Evolutionary conservation across 2,888 invertebrate species (phyloP).

Genomic region (Lasioglossum leucozonium): DNA sequence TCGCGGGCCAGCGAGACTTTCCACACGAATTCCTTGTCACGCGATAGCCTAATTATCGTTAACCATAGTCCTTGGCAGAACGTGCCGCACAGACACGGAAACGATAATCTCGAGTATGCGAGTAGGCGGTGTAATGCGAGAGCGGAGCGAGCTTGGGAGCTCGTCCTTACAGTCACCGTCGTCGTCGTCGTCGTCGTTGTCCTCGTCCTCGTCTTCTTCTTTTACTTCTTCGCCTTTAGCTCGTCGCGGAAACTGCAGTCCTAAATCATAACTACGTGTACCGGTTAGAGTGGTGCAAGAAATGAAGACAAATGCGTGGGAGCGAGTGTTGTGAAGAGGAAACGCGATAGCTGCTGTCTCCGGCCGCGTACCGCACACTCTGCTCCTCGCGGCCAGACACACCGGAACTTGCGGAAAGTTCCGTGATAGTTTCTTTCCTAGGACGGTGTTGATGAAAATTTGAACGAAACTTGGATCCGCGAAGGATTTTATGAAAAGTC

Average conservation of each 20-base stretch:
- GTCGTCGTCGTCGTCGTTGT: background rate
- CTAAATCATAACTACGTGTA: conserved; percentile 81
- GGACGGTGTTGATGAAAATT: conserved; percentile 67
- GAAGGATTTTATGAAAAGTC: conserved; percentile 44
- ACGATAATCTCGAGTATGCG: conserved; percentile 39
- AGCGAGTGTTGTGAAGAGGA: conserved; percentile 80
- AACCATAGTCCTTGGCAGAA: conserved; percentile 28
- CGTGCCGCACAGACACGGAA: conserved; percentile 28
- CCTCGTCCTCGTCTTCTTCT: conserved; percentile 6
- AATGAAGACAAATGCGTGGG: conserved; percentile 81
- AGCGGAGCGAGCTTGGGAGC: background rate
- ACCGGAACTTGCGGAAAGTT: conserved; percentile 54
- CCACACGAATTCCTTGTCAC: conserved; percentile 50
- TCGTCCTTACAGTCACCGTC: conserved; percentile 20
- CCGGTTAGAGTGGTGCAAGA: conserved; percentile 77
- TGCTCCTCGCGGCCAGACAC: conserved; percentile 41
- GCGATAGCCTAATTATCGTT: conserved; percentile 68
- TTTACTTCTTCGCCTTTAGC: conserved; percentile 44
- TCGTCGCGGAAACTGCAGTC: conserved; percentile 63
- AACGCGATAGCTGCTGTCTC: conserved; percentile 79
- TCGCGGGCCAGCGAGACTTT: conserved; percentile 28
- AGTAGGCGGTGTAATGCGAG: conserved; percentile 28
- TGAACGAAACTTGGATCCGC: conserved; percentile 57
- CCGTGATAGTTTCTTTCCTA: conserved; percentile 35
- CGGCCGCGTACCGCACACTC: conserved; percentile 48